These are phyloP conservation scores for Lepidochrysops patricia DNA, from an alignment of 2,888 invertebrate species.

Conservation along the genomic window DNA sequence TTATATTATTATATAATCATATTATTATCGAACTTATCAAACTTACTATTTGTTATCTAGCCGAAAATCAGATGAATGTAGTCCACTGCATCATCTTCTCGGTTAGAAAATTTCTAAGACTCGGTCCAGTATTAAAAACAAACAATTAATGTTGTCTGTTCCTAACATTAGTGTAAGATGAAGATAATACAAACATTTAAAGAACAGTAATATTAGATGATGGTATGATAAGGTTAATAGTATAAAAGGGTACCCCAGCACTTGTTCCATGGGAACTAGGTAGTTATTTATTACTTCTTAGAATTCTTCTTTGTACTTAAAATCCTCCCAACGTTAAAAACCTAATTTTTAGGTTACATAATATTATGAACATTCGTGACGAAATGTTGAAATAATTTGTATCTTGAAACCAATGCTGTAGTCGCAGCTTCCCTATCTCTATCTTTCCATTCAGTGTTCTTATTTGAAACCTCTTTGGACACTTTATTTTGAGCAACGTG, in stretches of 20 bases:
- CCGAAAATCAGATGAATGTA: no score
- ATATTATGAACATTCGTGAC: no score
- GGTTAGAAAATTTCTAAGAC: neutral
- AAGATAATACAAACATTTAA: neutral
- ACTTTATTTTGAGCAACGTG: neutral
- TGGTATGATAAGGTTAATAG: neutral
- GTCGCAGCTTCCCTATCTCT: neutral
- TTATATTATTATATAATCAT: no score
- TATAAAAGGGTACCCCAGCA: neutral
- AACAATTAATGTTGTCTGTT: neutral
- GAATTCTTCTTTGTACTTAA: neutral
- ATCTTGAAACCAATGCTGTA: neutral
- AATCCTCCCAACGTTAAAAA: no score
- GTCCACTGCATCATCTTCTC: no score
- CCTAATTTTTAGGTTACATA: no score
- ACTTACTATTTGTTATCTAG: no score
- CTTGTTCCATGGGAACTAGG: neutral
- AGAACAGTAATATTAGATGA: neutral
- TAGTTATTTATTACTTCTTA: neutral
- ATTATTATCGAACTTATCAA: no score
- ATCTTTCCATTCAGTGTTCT: neutral
- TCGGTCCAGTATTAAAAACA: neutral
- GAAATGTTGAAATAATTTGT: neutral
- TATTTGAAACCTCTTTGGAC: conserved; percentile 4
- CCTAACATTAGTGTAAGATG: neutral